Percentiles rank a stretch among this genome's conserved stretches.
Evolutionary conservation across 2,888 invertebrate genomes (phyloP).

Genomic region (Thyatira batis): DNA sequence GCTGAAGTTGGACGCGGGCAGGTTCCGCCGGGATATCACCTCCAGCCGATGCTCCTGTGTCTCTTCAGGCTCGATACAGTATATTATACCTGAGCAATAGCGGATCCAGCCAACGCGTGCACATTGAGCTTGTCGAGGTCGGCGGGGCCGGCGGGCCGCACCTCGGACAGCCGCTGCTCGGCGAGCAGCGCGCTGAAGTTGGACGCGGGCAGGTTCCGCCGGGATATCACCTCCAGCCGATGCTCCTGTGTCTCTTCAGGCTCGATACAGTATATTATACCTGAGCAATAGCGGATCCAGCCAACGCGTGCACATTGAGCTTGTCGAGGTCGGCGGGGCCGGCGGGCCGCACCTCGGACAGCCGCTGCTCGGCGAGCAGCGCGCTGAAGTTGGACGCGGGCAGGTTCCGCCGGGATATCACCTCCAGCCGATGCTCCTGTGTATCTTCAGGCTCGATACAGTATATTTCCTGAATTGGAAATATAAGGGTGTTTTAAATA

Average conservation of each 20-base stretch:
- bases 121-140: constrained; percentile 25
- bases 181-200: constrained; percentile 70
- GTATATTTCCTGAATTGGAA: constrained; percentile 61
- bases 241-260: constrained; percentile 47
- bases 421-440: constrained; percentile 49
- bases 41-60: constrained; percentile 48
- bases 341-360: constrained; percentile 47
- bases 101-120: constrained; percentile 38
- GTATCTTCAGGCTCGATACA: constrained; percentile 60
- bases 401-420: constrained; percentile 54
- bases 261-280: too few relatives aligned
- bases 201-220: constrained; percentile 53
- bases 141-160: constrained; percentile 30
- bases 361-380: constrained; percentile 61
- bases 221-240: constrained; percentile 58
- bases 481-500: not conserved
- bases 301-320: constrained; percentile 30
- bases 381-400: constrained; percentile 66
- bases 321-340: constrained; percentile 21
- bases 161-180: constrained; percentile 55
- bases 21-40: constrained; percentile 54
- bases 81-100: constrained; percentile 60
- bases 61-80: constrained; percentile 63
- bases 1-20: constrained; percentile 63
- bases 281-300: constrained; percentile 53